A percentile compares a stretch with the other conserved stretches of the same genome.
These are phyloP conservation scores for Fistularia tabacaria DNA, from an alignment of 2,797 vertebrate genomes.

Conservation along the genomic window DNA sequence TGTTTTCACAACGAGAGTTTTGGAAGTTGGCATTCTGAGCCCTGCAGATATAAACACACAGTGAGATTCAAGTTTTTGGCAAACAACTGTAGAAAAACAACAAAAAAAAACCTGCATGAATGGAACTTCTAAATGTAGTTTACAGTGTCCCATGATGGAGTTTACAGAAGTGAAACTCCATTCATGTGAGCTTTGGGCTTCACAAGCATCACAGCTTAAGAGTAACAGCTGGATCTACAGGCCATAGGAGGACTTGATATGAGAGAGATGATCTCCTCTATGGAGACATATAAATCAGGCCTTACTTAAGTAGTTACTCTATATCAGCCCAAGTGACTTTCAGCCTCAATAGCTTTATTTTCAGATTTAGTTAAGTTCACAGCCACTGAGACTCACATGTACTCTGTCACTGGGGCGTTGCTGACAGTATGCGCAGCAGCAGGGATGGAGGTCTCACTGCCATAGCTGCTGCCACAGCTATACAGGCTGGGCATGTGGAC, in stretches of 20 bases:
- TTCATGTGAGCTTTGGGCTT: conserved; percentile 22
- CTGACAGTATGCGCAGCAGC: conserved; percentile 97
- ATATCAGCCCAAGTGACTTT: conserved; percentile 1
- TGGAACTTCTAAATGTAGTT: conserved; percentile 7
- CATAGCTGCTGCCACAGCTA: conserved; percentile 99
- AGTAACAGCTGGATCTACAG: too few species aligned
- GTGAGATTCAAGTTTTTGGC: neutral
- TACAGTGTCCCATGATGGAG: neutral
- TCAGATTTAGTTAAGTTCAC: neutral
- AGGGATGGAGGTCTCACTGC: conserved; percentile 95
- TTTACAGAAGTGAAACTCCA: conserved; percentile 3
- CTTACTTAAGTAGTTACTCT: too few species aligned
- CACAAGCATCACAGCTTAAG: too few species aligned
- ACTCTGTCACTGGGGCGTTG: conserved; percentile 97
- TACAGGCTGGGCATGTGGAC: conserved; percentile 99
- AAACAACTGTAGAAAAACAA: conserved; percentile 2
- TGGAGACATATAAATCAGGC: too few species aligned
- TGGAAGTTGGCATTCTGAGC: conserved; percentile 98
- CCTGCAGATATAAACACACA: conserved; percentile 70
- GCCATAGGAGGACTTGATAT: too few species aligned
- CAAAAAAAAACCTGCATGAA: neutral
- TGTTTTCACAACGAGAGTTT: conserved; percentile 98
- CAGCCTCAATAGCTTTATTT: too few species aligned
- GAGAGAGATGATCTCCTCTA: too few species aligned
- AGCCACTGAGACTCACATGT: conserved; percentile 85